Evolutionary conservation across 2,888 invertebrate species (phyloP), one percentile per base, ranked within the genome.

Genomic region (Cataglyphis altisquamis): DNA sequence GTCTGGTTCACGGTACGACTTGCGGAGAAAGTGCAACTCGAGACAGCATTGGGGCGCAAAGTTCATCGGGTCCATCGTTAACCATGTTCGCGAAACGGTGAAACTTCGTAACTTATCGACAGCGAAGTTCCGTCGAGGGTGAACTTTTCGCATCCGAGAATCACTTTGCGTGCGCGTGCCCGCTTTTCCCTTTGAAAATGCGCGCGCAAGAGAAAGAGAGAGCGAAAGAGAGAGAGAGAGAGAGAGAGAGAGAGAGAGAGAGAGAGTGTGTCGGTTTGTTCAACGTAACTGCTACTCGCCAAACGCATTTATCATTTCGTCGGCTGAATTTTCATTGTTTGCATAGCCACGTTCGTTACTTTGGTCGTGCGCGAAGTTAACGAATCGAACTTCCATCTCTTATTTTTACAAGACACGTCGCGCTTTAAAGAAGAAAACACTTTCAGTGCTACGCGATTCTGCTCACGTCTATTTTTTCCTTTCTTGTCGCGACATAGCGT

Each of bases 91-190:
- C 39, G 63, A 45, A 64, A 72, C 82, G 52, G 64, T 48, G 70
- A 57, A 64, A 81, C 67, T 81, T 83, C 25, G 70, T 83, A 83
- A 81, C 82, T 83, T 83, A 84, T 70, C 64, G 68, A 57, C 75
- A 70, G 62, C 48, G 25, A 84, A 84, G 84, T 84, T 84, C 70
- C 64, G 62, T 48, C 60, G 48, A n/a, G 52, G n/a, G 55, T 64
- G 32, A 83, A 83, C 70, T 83, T 83, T 83, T 70, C 60, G 45
- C 70, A 81, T 72, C 67, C 83, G 70, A 84, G 75, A 84, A 84
- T 84, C 84, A 84, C 84, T 83, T 75, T 75, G 75, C 48, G 70
- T 45, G 57, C 67, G 18, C 62, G 21, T 25, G 21, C 21, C 52
- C 5, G 67, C 48, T 36, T 67, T 18, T 36, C 57, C 32, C 67